Evolutionary conservation across 2,113 vertebrate genomes (phyloP), one percentile per base, ranked within the genome.

Genomic region (Hyaena hyaena): DNA sequence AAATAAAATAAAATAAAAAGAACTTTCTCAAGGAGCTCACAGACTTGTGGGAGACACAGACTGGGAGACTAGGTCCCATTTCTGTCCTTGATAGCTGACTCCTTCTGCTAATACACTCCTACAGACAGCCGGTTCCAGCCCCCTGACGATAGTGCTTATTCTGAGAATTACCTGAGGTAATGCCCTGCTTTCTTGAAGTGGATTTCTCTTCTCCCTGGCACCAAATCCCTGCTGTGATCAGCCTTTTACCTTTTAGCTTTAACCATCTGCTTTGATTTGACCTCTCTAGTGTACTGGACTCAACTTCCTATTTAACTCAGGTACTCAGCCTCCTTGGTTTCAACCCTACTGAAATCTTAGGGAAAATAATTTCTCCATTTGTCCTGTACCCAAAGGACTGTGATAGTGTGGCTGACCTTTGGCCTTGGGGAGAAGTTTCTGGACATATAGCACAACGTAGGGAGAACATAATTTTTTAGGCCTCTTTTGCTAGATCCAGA

Each of bases 251-350:
- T 81, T 84, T 74, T 79, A 21, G 45, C 53, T 35, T 73, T 93
- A 91, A 83, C 28, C 50, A 74, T 86, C 39, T 86, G 24, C 66
- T 95, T 85, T 79, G 68, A 86, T 55, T 73, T 85, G 11, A 76
- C 3, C 11, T 76, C 35, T 88, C 26, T 86, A 45, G 35, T 12
- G 88, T 91, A 93, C n/a, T 4, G 10, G 71, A 86, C 19, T 95
- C 96, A 96, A 48, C 73, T 93, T 95, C 53, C 24, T 79, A 1
- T 83, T 92, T 11, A 90, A 31, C 17, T 94, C 76, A 76, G 48
- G 15, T 88, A 6, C 35, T 31, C 9, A 35, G 65, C 8, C 23
- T 87, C 5, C n/a, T 92, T 86, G 65, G 65, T 45, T 89, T 96
- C 33, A 23, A 23, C 58, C 68, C 33, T 66, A 35, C 8, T 95